Evolutionary conservation across 2,797 vertebrate genomes (phyloP), one percentile per base, ranked within the genome.

Genomic region (Catostomus latipinnis): DNA sequence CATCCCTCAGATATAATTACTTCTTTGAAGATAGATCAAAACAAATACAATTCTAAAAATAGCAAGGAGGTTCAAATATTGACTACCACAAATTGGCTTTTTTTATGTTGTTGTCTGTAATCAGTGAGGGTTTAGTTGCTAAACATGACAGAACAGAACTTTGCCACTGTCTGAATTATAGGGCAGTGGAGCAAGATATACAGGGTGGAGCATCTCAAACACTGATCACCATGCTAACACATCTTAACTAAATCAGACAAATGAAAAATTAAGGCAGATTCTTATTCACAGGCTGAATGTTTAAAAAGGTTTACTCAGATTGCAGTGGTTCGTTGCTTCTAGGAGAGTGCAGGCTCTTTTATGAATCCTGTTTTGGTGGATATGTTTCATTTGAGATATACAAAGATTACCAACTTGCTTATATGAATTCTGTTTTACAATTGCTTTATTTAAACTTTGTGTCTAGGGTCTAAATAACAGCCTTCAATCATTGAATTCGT

Each of bases 151-250:
- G 91, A 85, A 85, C 88, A 87, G 90, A 34, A 81, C 91, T 89
- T 56, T 85, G 87, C 87, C 89, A 89, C 86, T 82, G 60, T 85
- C 87, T 88, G 90, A 92, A 93, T 94, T 93, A 93, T 88, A 93
- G 86, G 88, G 89, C 87, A 89, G 88, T 87, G 60, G 86, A 92
- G 91, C 90, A 91, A 90, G 83, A 88, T 88, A 86, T 85, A 62
- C 87, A 84, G 83, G 89, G 88, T 71, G 82, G 86, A 86, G 87
- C 84, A 81, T 85, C 84, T 71, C 69, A 4, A 76, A 72, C 50
- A 48, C 60, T 61, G 69, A 72, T 79, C 52, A 52, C 81, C 80
- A 77, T 72, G 76, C n/a, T 16, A 72, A 82, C 69, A 34, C 49
- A 75, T 58, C 81, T 75, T 71, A 22, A 58, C 49, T 66, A 78